Evolutionary conservation across 1,140 invertebrate species (phyloP).

Genomic region (Melipona quadrifasciata): DNA sequence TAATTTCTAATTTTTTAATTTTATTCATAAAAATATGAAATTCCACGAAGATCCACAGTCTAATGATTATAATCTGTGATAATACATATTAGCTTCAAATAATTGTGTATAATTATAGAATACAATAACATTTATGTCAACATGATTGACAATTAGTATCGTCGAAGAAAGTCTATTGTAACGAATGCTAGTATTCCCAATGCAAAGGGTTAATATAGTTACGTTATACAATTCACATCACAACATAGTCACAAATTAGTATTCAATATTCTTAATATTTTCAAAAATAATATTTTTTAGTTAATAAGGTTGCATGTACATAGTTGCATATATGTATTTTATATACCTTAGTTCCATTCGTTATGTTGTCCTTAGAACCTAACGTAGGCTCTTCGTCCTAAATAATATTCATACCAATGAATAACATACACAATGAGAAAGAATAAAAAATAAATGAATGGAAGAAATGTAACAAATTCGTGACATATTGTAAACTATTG

Average conservation of each 20-base stretch:
- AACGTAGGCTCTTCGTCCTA: slow-evolving; percentile 54
- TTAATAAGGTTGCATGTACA: not conserved
- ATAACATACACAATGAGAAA: slow-evolving; percentile 25
- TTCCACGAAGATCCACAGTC: too few species aligned
- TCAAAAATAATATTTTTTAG: slow-evolving; percentile 5
- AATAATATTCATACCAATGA: slow-evolving; percentile 46
- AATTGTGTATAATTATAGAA: too few species aligned
- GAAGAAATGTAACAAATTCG: not conserved
- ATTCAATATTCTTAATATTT: not conserved
- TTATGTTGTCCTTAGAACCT: slow-evolving; percentile 51
- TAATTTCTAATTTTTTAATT: too few species aligned
- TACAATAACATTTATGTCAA: too few species aligned
- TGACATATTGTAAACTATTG: not conserved
- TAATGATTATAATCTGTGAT: too few species aligned
- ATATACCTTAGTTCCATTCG: slow-evolving; percentile 65
- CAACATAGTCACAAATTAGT: not conserved
- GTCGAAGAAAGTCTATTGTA: too few species aligned
- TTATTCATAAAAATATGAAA: too few species aligned
- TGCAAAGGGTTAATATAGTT: too few species aligned
- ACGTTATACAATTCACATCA: not conserved
- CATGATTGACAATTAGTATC: too few species aligned
- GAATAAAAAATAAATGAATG: slow-evolving; percentile 26
- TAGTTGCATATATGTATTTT: not conserved
- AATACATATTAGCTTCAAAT: too few species aligned
- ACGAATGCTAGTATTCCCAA: too few species aligned